phyloP scores from a whole-genome alignment of 2,797 vertebrate species.

The Pristis pectinata region DNA sequence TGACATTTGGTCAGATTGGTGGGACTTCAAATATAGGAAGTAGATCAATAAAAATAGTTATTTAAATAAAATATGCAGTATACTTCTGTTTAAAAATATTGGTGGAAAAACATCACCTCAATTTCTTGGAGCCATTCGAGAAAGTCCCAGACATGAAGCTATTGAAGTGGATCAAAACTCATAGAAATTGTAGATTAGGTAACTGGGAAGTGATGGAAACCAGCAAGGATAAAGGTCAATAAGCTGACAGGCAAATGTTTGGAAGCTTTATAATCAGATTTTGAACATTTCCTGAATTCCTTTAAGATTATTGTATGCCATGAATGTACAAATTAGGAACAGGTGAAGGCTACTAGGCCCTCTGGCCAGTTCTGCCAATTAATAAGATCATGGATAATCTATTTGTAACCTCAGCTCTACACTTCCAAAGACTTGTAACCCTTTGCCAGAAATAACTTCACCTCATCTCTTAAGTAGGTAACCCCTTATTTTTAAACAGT shows the following conservation, averaged over 20 bases:
- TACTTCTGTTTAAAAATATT: neutral
- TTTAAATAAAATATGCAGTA: neutral
- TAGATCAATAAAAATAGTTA: neutral
- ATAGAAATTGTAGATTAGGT: neutral
- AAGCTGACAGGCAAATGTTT: no score
- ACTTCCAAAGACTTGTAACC: no score
- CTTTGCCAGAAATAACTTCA: no score
- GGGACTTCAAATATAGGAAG: neutral
- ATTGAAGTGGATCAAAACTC: neutral
- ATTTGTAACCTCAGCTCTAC: no score
- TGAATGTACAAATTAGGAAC: no score
- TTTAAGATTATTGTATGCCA: neutral
- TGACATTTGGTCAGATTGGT: neutral
- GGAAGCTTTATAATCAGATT: neutral
- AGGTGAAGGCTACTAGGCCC: no score
- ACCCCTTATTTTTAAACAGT: no score
- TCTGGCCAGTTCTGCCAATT: no score
- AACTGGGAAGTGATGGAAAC: neutral
- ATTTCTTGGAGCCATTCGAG: neutral
- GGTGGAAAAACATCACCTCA: neutral
- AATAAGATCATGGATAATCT: no score
- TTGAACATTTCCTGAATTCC: neutral
- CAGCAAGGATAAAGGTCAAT: neutral
- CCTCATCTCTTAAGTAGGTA: no score
- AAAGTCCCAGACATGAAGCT: neutral